phyloP scores from a whole-genome alignment of 2,113 vertebrate genomes.

The Carollia perspicillata region DNA sequence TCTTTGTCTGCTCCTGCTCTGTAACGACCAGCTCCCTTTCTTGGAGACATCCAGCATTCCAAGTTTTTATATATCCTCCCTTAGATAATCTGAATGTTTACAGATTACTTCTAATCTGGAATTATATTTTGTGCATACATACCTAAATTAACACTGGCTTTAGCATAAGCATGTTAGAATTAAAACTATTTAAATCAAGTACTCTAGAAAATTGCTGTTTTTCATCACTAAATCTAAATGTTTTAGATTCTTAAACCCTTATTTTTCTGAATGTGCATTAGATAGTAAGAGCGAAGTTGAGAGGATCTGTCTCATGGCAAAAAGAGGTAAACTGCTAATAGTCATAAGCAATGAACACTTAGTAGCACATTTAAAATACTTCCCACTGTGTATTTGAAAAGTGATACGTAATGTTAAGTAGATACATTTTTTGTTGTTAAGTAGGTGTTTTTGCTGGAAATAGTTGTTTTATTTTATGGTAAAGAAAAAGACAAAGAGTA shows the following conservation, averaged over 20 bases:
- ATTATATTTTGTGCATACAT: constrained; percentile 9
- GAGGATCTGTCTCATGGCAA: neutral
- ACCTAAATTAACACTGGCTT: neutral
- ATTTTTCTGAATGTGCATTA: constrained; percentile 25
- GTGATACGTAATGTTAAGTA: neutral
- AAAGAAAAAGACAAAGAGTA: constrained; percentile 35
- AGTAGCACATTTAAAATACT: constrained; percentile 17
- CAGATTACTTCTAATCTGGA: neutral
- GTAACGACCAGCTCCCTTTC: neutral
- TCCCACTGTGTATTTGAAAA: neutral
- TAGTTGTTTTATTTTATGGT: constrained; percentile 35
- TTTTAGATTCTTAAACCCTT: neutral
- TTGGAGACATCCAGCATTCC: neutral
- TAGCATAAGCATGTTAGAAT: constrained; percentile 31
- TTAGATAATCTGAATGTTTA: constrained; percentile 2
- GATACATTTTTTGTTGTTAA: neutral
- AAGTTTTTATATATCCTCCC: neutral
- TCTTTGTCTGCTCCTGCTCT: neutral
- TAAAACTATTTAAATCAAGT: constrained; percentile 16
- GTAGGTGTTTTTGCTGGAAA: neutral
- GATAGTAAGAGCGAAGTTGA: constrained; percentile 5
- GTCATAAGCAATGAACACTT: neutral
- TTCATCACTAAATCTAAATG: neutral
- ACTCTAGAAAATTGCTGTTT: constrained; percentile 20
- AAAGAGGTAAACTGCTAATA: constrained; percentile 26